Evolutionary conservation across 2,797 vertebrate species (phyloP), one percentile per base, ranked within the genome.

Genomic region (Diglossa cyanea): DNA sequence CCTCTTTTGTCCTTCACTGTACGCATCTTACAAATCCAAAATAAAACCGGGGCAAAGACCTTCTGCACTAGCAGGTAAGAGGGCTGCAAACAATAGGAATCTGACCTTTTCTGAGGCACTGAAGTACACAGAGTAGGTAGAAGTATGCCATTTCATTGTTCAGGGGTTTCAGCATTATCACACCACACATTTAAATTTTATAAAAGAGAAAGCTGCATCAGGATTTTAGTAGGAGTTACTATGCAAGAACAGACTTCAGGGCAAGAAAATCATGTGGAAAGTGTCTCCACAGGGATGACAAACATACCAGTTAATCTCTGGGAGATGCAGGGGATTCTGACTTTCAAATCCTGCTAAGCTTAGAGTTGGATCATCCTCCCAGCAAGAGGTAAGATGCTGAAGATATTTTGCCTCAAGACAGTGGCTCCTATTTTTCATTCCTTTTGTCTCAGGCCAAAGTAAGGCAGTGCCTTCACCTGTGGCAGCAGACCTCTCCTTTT

Each of bases 341-440:
- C 55, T 86, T 92, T 79, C 33, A 88, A 74, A 82, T 94, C 77
- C 63, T 76, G 33, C 86, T 91, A 91, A 82, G 8, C 67, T 87
- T 6, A 0, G 77, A 53, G 51, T 48, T 85, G 77, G 84, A 86
- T 86, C n/a, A 8, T 86, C 54, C 66, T 94, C 83, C 31, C 33
- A 26, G 50, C 44, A 50, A 90, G 92, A 90, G 57, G 45, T 63
- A 86, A 67, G 82, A 62, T 1, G 3, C 80, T 89, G 81, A 89
- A 93, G 84, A n/a, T 71, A 89, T 50, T 95, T 94, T 87, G 55
- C 87, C 71, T 96, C 45, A 50, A 89, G 89, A 79, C 78, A 82
- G 67, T 35, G 72, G 71, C 71, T 94, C 30, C 18, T 48, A 0
- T 76, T 88, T 87, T 87, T 72, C 40, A 55, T 92, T 93, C 33